Conservation (phyloP, 2,113 vertebrate species). For the Chamaea fasciata region DNA sequence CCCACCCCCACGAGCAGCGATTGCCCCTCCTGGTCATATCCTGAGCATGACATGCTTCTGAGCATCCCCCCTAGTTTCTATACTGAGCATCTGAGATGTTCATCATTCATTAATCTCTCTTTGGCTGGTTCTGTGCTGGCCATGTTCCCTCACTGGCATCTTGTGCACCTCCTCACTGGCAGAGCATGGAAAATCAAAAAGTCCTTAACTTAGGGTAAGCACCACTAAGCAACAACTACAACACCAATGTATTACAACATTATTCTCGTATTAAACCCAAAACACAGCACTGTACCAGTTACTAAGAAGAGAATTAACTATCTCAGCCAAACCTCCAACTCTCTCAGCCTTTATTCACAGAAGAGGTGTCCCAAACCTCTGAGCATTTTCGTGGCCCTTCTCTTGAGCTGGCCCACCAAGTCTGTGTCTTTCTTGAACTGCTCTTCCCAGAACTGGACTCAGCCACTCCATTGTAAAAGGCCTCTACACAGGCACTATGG, state of each 20-base stretch:
- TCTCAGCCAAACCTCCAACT: not conserved
- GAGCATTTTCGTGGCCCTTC: not conserved
- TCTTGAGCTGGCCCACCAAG: not conserved
- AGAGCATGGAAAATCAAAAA: not conserved
- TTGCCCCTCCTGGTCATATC: not conserved
- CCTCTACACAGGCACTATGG: fast-evolving
- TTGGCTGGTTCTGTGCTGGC: not conserved
- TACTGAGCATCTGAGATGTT: not conserved
- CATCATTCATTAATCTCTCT: not conserved
- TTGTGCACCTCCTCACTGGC: not conserved
- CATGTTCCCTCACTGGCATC: not conserved
- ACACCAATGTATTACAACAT: not conserved
- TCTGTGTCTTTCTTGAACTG: not conserved
- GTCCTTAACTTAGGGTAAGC: not conserved
- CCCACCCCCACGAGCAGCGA: fast-evolving
- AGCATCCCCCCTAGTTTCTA: not conserved
- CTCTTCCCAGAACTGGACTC: not conserved
- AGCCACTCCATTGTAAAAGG: not conserved
- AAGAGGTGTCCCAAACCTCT: not conserved
- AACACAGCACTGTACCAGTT: not conserved
- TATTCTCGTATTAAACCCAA: not conserved
- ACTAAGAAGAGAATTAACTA: not conserved
- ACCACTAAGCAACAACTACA: not conserved
- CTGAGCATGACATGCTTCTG: not conserved
- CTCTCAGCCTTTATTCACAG: not conserved